A percentile compares a stretch with the other conserved stretches of the same genome.
phyloP scores from a whole-genome alignment of 1,140 invertebrate genomes.

The Venustaconcha ellipsiformis region DNA sequence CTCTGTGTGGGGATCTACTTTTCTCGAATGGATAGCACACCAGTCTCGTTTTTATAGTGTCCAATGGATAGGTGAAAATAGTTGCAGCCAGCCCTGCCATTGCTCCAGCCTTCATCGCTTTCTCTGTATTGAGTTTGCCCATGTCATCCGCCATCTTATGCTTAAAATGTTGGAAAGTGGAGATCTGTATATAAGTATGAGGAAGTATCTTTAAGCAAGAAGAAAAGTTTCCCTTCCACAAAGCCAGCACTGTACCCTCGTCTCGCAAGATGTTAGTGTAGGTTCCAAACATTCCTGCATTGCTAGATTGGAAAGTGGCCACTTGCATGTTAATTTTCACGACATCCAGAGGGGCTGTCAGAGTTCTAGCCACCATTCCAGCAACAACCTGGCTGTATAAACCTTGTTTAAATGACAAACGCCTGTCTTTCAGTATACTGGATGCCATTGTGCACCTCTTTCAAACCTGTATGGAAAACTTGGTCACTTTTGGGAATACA shows the following conservation, averaged over 20 bases:
- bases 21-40: constrained; percentile 2
- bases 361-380: constrained; percentile 8
- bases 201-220: constrained; percentile 16
- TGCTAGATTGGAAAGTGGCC: constrained; percentile 3
- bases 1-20: background rate
- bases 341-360: constrained; percentile 19
- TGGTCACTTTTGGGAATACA: too few species aligned
- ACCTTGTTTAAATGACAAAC: constrained; percentile 9
- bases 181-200: constrained; percentile 1
- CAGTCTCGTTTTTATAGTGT: constrained; percentile 20
- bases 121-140: constrained; percentile 7
- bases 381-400: constrained; percentile 2
- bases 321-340: constrained; percentile 20
- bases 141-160: background rate
- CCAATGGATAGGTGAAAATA: constrained; percentile 16
- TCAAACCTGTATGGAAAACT: too few species aligned
- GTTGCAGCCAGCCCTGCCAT: constrained; percentile 16
- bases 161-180: constrained; percentile 7
- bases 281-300: background rate
- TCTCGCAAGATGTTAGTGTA: background rate
- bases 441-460: too few species aligned
- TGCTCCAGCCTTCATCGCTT: constrained; percentile 3
- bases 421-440: background rate
- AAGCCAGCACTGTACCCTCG: constrained; percentile 2
- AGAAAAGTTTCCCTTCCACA: constrained; percentile 17